phyloP scores from a whole-genome alignment of 2,888 invertebrate genomes.

The Clunio marinus region DNA sequence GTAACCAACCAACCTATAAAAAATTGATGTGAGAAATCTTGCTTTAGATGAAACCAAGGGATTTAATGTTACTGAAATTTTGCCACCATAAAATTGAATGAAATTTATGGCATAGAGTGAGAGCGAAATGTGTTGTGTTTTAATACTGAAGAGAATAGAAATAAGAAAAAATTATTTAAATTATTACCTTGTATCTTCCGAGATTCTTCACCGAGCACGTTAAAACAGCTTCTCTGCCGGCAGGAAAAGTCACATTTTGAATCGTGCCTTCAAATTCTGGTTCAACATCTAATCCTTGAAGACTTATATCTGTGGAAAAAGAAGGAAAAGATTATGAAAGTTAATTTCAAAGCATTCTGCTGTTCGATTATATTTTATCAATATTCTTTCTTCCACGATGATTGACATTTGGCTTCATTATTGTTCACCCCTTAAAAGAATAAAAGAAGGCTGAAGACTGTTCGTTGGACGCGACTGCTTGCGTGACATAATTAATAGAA shows the following conservation, averaged over 20 bases:
- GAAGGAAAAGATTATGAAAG: conserved; percentile 13
- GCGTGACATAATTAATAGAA: too few species aligned
- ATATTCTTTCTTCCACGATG: too few species aligned
- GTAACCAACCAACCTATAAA: conserved; percentile 80
- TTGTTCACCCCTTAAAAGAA: too few species aligned
- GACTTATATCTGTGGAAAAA: conserved; percentile 42
- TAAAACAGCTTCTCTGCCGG: conserved; percentile 50
- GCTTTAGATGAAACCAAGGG: not conserved
- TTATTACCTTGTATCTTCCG: conserved; percentile 50
- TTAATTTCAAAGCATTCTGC: conserved; percentile 13
- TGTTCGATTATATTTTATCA: not conserved
- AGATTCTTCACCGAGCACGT: conserved; percentile 51
- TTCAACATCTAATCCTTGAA: conserved; percentile 47
- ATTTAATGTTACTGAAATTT: not conserved
- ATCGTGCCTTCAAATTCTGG: conserved; percentile 51
- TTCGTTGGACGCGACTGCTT: too few species aligned
- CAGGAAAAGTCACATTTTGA: conserved; percentile 52
- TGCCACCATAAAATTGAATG: conserved; percentile 13
- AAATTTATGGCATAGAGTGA: not conserved
- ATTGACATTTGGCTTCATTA: conserved; percentile 11
- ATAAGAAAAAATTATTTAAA: conserved; percentile 4
- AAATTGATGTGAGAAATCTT: conserved; percentile 31
- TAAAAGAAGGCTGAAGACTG: too few species aligned
- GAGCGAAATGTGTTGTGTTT: not conserved
- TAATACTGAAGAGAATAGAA: too few species aligned